Evolutionary conservation across 2,797 vertebrate species (phyloP).

Genomic region (Jordanella pulchra): DNA sequence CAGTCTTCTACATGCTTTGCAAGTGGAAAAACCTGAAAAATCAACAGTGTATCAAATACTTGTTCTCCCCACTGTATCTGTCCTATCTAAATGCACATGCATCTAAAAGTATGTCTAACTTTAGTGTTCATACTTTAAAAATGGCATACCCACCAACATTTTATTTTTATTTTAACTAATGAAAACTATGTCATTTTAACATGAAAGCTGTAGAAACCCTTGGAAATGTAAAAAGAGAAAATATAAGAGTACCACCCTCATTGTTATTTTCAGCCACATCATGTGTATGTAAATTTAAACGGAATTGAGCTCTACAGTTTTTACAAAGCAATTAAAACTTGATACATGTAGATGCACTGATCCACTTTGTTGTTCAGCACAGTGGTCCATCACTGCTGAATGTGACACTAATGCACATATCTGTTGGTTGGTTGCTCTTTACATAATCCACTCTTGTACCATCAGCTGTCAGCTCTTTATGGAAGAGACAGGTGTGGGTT

Average conservation of each 20-base stretch:
- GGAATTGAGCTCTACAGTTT: constrained; percentile 35
- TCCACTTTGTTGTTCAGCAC: constrained; percentile 41
- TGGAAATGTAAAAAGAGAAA: not conserved
- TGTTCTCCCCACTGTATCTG: too few species aligned
- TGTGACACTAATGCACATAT: constrained; percentile 55
- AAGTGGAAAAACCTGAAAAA: too few species aligned
- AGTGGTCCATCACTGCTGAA: constrained; percentile 29
- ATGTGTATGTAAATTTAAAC: constrained; percentile 40
- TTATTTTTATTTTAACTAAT: not conserved
- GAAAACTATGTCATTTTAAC: not conserved
- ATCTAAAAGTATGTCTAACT: not conserved
- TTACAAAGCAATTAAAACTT: constrained; percentile 44
- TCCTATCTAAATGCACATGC: not conserved
- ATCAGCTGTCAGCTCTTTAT: constrained; percentile 34
- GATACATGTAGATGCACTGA: constrained; percentile 40
- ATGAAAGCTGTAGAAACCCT: not conserved
- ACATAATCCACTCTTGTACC: constrained; percentile 46
- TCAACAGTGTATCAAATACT: too few species aligned
- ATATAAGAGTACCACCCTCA: constrained; percentile 23
- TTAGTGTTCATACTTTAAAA: not conserved
- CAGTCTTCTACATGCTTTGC: too few species aligned
- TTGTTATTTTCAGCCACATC: constrained; percentile 34
- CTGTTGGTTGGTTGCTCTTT: constrained; percentile 37
- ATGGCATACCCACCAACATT: not conserved
- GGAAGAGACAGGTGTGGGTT: constrained; percentile 27